Evolutionary conservation across 2,797 vertebrate genomes (phyloP), one percentile per base, ranked within the genome.

Genomic region (Bradypus variegatus): DNA sequence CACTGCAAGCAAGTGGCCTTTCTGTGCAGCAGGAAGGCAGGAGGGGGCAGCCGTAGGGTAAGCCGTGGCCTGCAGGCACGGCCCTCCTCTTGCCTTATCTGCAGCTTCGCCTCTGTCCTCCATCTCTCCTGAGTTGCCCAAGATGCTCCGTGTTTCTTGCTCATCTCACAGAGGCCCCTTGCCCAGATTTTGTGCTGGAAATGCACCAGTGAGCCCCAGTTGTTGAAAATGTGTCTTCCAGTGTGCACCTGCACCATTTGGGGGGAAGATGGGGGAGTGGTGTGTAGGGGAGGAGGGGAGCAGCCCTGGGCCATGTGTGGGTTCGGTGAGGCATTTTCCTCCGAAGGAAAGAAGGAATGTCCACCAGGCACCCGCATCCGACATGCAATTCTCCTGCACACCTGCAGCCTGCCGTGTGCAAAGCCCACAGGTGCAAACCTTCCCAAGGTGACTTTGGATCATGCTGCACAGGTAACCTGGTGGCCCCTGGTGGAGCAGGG

Each of bases 401-500:
- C 92, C 91, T 93, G 86, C 88, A 79, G 79, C 88, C 87, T 0
- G 0, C 73, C 41, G 50, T 2, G 8, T 15, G 69, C 21, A 31
- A 67, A 50, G 13, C 1, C 76, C 19, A 1, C 58, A 36, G 75
- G 85, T 76, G 64, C 38, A 31, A n/a, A 38, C 7, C 38, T 10
- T 65, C 53, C 76, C 55, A 23, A 79, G 67, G 29, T 15, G 5
- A 53, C 27, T 38, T 29, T 48, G 14, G 50, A 65, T 80, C 91
- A 65, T 0, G 1, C 8, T 0, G 23, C 60, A 73, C 41, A 21
- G 7, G 5, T 25, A 33, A 0, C 0, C 53, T 0, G 1, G 23
- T 8, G 41, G 33, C 13, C 72, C 27, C 53, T 41, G 25, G 5
- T 1, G 15, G 27, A 11, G n/a, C 13, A 7, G 69, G 10, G 50